Evolutionary conservation across 1,140 invertebrate genomes (phyloP).

Genomic region (Lepeophtheirus salmonis): DNA sequence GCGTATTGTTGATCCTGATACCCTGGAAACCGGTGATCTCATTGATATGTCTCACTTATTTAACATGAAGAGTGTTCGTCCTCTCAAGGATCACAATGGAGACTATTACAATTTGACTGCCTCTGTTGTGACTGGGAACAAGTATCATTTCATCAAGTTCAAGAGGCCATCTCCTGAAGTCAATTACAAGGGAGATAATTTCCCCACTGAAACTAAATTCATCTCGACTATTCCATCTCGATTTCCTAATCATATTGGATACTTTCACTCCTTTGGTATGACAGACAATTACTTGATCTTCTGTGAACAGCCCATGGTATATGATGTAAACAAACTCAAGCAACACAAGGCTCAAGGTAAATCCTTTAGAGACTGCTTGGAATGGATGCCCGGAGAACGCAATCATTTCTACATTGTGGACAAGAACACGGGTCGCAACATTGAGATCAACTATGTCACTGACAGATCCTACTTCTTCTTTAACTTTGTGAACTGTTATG

Average conservation of each 20-base stretch:
- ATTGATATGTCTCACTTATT: conserved; percentile 4
- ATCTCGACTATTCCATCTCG: conserved; percentile 26
- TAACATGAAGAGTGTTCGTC: conserved; percentile 21
- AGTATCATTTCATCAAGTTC: conserved; percentile 25
- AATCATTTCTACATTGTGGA: conserved; percentile 2
- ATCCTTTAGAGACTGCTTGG: conserved; percentile 30
- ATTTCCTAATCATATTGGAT: conserved; percentile 28
- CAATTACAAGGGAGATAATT: no score
- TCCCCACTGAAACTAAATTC: conserved; percentile 5
- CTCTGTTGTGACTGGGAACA: conserved; percentile 23
- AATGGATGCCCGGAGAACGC: conserved; percentile 29
- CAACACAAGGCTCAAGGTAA: conserved; percentile 29
- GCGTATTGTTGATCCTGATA: conserved; percentile 23
- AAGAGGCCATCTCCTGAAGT: conserved; percentile 15
- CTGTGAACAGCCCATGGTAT: conserved; percentile 31
- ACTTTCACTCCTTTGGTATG: conserved; percentile 33
- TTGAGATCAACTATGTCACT: neutral
- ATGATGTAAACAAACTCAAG: conserved; percentile 30
- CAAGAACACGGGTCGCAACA: neutral
- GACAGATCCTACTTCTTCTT: neutral
- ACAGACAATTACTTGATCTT: conserved; percentile 32
- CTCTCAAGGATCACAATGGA: conserved; percentile 21
- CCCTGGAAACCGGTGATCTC: conserved; percentile 22
- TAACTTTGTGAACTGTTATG: no score
- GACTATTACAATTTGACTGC: conserved; percentile 24